Evolutionary conservation across 2,113 vertebrate species (phyloP), one percentile per base, ranked within the genome.

Genomic region (Cercocebus atys): DNA sequence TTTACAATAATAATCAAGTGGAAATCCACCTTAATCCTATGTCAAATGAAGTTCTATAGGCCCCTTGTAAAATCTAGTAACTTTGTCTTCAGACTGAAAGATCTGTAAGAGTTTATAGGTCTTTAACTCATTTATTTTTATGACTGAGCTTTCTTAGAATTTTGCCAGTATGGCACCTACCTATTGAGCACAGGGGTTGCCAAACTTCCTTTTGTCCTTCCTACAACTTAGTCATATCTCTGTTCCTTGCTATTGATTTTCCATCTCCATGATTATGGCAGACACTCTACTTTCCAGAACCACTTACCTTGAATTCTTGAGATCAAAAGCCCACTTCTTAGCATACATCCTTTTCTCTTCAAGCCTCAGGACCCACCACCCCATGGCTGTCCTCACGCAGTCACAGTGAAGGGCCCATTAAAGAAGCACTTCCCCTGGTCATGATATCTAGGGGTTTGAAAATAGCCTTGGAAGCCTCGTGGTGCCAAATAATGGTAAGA

Each of bases 271-370:
- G 35, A 88, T 45, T 32, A 40, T 40, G 76, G 88, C n/a, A 78
- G 55, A 79, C 40, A 61, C 17, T 85, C 4, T 10, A 45, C 38
- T 72, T 76, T 87, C 43, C 59, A 78, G 27, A n/a, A 75, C 38
- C 18, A 76, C 10, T 97, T 84, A 81, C 25, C 50, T 61, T 27
- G 20, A 50, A 45, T 97, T 73, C 9, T 84, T 68, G 55, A 68
- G 68, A 57, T n/a, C 64, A 70, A 86, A 94, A 86, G n/a, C 1
- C 32, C 40, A 76, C 35, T 93, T 88, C 55, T 85, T 50, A 78
- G 38, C 22, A 79, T 6, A 27, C 0, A 0, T 35, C 22, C 11
- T 55, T 86, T 81, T 45, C 59, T 52, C 25, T 35, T 38, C 43
- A 55, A 32, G 9, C 70, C 79, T 72, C 45, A 72, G 64, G n/a